Conservation (phyloP, 2,797 vertebrate genomes). For the Urosaurus nigricauda region DNA sequence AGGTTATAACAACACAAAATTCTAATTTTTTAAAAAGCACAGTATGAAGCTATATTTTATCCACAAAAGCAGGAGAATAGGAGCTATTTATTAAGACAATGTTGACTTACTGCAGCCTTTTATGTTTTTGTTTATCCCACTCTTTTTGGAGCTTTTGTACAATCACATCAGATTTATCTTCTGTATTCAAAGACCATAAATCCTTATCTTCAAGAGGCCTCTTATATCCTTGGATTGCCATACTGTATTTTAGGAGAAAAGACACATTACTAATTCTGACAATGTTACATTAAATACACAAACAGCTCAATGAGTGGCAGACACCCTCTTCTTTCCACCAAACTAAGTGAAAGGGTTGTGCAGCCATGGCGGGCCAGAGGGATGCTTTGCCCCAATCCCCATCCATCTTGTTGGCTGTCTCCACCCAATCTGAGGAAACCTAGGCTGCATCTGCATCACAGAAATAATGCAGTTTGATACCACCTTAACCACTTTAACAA, state of each 20-base stretch:
- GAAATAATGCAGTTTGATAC: no score
- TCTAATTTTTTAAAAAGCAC: background rate
- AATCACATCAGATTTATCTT: slow-evolving; percentile 83
- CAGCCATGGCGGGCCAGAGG: no score
- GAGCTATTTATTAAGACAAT: background rate
- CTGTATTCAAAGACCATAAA: slow-evolving; percentile 91
- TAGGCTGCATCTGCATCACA: no score
- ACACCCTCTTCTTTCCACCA: background rate
- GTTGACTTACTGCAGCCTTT: slow-evolving; percentile 69
- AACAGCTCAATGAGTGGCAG: background rate
- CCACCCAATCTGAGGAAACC: no score
- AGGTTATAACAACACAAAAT: background rate
- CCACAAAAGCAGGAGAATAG: background rate
- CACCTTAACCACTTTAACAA: no score
- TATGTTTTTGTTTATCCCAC: slow-evolving; percentile 87
- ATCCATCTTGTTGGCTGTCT: no score
- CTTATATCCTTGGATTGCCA: slow-evolving; percentile 92
- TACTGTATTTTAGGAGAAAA: slow-evolving; percentile 74
- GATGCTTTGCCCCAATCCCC: no score
- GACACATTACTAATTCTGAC: slow-evolving; percentile 14
- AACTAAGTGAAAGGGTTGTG: background rate
- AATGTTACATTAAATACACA: background rate
- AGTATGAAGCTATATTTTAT: slow-evolving; percentile 1
- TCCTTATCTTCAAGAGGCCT: slow-evolving; percentile 90
- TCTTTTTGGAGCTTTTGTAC: slow-evolving; percentile 85